Conservation (phyloP, 2,888 invertebrate species). For the Sisyra terminalis region DNA sequence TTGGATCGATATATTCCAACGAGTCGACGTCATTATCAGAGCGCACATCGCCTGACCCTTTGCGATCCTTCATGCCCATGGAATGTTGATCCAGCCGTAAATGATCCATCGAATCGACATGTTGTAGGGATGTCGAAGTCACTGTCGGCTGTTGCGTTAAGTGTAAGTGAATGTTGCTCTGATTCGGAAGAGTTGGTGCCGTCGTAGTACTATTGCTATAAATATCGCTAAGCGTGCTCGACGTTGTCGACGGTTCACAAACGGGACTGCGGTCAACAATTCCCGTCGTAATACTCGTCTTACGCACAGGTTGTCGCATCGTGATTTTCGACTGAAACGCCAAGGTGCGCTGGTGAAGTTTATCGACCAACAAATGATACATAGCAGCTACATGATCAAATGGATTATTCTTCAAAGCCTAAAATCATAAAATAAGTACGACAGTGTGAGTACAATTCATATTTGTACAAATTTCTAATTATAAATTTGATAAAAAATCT, state of each 20-base stretch:
- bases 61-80: conserved; percentile 1
- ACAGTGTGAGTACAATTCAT: background rate
- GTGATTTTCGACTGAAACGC: conserved; percentile 33
- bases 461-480: background rate
- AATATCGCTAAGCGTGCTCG: background rate
- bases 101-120: background rate
- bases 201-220: background rate
- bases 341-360: conserved; percentile 38
- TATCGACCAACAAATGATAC: conserved; percentile 78
- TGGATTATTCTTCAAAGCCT: conserved; percentile 67
- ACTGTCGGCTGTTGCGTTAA: no score
- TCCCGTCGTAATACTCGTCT: conserved; percentile 44
- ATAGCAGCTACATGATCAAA: conserved; percentile 92
- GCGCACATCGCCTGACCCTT: conserved; percentile 2
- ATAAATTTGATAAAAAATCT: no score
- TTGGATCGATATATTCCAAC: conserved; percentile 5
- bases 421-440: conserved; percentile 16
- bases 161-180: no score
- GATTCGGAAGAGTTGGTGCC: no score
- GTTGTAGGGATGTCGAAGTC: no score
- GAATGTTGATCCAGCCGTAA: background rate
- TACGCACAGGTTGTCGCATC: conserved; percentile 29
- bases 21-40: conserved; percentile 7
- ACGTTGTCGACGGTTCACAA: background rate
- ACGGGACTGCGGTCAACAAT: conserved; percentile 35